Evolutionary conservation across 2,113 vertebrate genomes (phyloP).

Genomic region (Tenebrosternarchus preto): DNA sequence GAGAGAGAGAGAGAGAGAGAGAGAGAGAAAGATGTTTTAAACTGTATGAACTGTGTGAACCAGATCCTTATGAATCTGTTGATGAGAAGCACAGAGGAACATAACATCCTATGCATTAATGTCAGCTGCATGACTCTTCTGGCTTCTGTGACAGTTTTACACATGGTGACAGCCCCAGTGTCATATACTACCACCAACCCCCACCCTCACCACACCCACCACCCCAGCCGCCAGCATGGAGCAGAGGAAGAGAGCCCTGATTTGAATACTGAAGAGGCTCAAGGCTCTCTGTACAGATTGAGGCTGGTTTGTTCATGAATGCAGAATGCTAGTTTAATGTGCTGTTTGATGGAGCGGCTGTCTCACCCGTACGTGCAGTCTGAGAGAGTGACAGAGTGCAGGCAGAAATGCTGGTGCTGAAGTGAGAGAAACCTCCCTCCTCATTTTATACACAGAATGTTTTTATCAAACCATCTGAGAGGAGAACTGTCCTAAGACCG

Average conservation of each 20-base stretch:
- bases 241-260: slow-evolving; percentile 7
- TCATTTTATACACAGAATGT: neutral
- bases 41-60: no score
- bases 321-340: slow-evolving; percentile 37
- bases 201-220: no score
- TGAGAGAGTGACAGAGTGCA: slow-evolving; percentile 23
- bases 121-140: neutral
- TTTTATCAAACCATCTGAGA: neutral
- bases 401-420: slow-evolving; percentile 5
- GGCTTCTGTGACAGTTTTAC: slow-evolving; percentile 4
- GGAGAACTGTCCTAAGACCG: neutral
- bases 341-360: slow-evolving; percentile 43
- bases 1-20: no score
- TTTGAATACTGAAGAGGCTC: slow-evolving; percentile 45
- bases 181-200: no score
- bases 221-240: neutral
- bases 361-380: slow-evolving; percentile 12
- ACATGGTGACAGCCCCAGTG: neutral
- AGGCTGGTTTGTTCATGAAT: slow-evolving; percentile 42
- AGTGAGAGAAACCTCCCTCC: neutral
- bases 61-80: slow-evolving; percentile 8
- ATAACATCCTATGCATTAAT: neutral
- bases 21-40: no score
- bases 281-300: slow-evolving; percentile 37
- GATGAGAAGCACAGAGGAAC: neutral